Evolutionary conservation across 2,797 vertebrate species (phyloP).

Genomic region (Siniperca obscura): DNA sequence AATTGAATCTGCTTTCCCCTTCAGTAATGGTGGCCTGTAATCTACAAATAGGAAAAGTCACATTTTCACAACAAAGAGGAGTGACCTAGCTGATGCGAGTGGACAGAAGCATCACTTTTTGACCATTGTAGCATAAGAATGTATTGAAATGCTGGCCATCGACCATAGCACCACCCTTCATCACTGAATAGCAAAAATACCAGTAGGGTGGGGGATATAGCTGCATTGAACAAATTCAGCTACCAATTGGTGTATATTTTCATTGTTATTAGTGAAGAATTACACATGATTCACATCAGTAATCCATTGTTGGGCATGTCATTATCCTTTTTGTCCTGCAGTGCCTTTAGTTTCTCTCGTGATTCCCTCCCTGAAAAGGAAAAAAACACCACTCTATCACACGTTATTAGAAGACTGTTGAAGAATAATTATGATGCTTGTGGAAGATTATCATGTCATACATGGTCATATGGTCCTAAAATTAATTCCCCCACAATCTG

Average conservation of each 20-base stretch:
- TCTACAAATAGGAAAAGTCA: slow-evolving; percentile 30
- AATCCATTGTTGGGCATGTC: slow-evolving; percentile 16
- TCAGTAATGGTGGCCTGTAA: slow-evolving; percentile 3
- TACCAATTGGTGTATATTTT: background rate
- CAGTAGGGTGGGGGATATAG: background rate
- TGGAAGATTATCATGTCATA: slow-evolving; percentile 40
- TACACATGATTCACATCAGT: slow-evolving; percentile 7
- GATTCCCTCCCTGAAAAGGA: slow-evolving; percentile 19
- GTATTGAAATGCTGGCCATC: background rate
- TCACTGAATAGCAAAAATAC: background rate
- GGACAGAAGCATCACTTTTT: slow-evolving; percentile 12
- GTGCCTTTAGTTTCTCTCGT: slow-evolving; percentile 1
- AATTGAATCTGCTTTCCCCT: slow-evolving; percentile 11
- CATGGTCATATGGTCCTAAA: background rate
- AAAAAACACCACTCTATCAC: slow-evolving; percentile 13
- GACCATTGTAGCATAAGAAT: background rate
- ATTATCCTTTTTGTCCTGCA: slow-evolving; percentile 15
- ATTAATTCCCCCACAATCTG: slow-evolving; percentile 35
- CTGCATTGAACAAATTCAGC: background rate
- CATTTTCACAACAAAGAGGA: slow-evolving; percentile 15
- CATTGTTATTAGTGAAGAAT: slow-evolving; percentile 13
- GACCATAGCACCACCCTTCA: background rate
- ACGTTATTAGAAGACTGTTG: slow-evolving; percentile 30
- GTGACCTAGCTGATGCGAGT: background rate
- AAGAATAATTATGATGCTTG: slow-evolving; percentile 29